A percentile compares a stretch with the other conserved stretches of the same genome.
phyloP scores from a whole-genome alignment of 1,140 invertebrate species.

The Zaprionus kolodkinae region DNA sequence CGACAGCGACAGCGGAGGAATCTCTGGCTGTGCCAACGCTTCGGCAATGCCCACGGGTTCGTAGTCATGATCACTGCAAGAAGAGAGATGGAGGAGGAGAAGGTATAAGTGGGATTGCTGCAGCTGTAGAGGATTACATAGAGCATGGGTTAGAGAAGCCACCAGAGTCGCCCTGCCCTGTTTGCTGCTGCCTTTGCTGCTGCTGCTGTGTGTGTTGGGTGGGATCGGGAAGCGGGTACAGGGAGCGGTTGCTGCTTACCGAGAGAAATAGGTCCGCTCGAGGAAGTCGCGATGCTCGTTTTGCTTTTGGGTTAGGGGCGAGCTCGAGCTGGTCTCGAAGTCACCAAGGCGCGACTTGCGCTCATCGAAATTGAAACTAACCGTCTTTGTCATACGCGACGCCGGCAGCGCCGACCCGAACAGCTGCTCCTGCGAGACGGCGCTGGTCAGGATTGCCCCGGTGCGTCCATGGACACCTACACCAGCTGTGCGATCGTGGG shows the following conservation, averaged over 20 bases:
- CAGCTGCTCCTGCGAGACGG: conserved; percentile 70
- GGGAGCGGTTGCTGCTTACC: conserved; percentile 69
- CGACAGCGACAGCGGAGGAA: conserved; percentile 29
- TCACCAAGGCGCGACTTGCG: conserved; percentile 77
- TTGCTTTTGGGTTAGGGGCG: conserved; percentile 80
- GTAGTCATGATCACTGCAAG: conserved; percentile 94
- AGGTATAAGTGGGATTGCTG: neutral
- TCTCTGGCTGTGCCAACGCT: conserved; percentile 38
- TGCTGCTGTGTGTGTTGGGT: conserved; percentile 32
- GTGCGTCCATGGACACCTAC: too few species aligned
- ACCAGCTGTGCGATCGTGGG: conserved; percentile 59
- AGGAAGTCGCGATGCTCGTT: conserved; percentile 76
- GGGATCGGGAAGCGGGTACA: conserved; percentile 40
- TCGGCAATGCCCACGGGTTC: conserved; percentile 89
- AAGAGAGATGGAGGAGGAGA: neutral
- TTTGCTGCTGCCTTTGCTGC: too few species aligned
- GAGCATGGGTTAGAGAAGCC: conserved; percentile 57
- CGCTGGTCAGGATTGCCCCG: conserved; percentile 70
- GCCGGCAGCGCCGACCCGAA: conserved; percentile 47
- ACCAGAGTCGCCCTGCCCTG: conserved; percentile 45
- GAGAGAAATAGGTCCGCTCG: conserved; percentile 83
- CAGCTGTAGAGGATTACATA: neutral
- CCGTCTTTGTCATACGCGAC: conserved; percentile 82
- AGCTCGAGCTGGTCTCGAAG: conserved; percentile 62
- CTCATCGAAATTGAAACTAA: conserved; percentile 84